Percentiles rank a stretch among this genome's conserved stretches.
phyloP scores from a whole-genome alignment of 2,113 vertebrate species.

The Sardina pilchardus region DNA sequence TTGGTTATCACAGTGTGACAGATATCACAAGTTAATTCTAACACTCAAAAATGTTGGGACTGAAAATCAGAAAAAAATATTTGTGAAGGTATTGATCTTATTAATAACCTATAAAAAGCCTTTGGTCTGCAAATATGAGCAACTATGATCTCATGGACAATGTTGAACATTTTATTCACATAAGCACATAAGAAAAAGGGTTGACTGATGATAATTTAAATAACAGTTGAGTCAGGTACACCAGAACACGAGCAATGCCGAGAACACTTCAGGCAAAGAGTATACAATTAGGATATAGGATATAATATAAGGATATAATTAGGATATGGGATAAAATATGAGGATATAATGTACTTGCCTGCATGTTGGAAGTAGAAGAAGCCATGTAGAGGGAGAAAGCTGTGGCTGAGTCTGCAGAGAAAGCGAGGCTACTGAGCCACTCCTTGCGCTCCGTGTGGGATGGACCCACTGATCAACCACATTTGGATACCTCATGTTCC shows the following conservation, averaged over 20 bases:
- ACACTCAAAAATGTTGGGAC: too few species aligned
- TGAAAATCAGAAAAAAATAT: neutral
- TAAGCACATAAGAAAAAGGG: neutral
- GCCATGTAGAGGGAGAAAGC: neutral
- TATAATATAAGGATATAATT: too few species aligned
- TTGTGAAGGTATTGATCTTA: too few species aligned
- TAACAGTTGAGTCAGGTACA: slow-evolving; percentile 4
- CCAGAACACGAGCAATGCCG: neutral
- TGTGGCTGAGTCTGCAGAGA: neutral
- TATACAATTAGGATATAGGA: too few species aligned
- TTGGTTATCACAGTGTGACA: too few species aligned
- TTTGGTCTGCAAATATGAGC: neutral
- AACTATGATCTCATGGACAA: neutral
- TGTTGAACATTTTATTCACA: neutral
- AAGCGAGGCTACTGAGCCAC: neutral
- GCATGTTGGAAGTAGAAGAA: slow-evolving; percentile 1
- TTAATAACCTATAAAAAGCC: neutral
- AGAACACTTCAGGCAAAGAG: neutral
- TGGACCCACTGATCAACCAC: neutral
- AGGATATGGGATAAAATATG: neutral
- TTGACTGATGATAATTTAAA: neutral
- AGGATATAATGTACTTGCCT: neutral
- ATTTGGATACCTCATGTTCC: neutral
- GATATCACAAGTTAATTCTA: too few species aligned
- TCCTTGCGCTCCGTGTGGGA: neutral